These are phyloP conservation scores for Halichondria panicea DNA, from an alignment of 37 sponge, comb jelly and placozoan species.

Conservation along the genomic window DNA sequence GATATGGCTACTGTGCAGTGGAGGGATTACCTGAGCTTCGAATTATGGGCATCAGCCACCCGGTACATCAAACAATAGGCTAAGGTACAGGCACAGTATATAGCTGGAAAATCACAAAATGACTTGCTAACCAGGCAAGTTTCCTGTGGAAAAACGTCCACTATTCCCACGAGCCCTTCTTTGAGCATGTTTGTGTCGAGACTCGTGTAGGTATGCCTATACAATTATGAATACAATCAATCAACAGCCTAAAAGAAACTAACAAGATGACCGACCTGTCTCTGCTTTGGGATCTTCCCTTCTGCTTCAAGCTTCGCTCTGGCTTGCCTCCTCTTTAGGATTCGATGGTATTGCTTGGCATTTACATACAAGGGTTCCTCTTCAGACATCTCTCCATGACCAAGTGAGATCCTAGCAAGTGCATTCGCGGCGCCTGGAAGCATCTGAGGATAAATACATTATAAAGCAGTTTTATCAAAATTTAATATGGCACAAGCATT, in stretches of 20 bases:
- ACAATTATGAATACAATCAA: no score
- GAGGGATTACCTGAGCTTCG: no score
- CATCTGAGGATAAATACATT: conserved; percentile 47
- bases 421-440: conserved; percentile 29
- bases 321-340: conserved; percentile 91
- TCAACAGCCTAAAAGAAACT: not conserved
- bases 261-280: conserved; percentile 63
- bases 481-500: no score
- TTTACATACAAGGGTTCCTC: conserved; percentile 98
- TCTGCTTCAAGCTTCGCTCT: conserved; percentile 91
- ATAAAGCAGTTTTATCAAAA: no score
- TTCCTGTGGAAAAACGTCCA: conserved; percentile 77
- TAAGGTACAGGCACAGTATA: no score
- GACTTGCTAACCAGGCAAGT: not conserved
- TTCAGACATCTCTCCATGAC: conserved; percentile 53
- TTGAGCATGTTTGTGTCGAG: conserved; percentile 89
- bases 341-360: conserved; percentile 97
- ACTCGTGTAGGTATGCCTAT: conserved; percentile 95
- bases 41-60: no score
- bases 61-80: no score
- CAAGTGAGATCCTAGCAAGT: conserved; percentile 32
- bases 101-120: no score
- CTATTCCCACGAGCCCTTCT: conserved; percentile 75
- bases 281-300: conserved; percentile 90
- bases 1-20: no score